Percentiles rank a stretch among this genome's conserved stretches.
phyloP scores from a whole-genome alignment of 2,888 invertebrate genomes.

The Plagiodera versicolora region DNA sequence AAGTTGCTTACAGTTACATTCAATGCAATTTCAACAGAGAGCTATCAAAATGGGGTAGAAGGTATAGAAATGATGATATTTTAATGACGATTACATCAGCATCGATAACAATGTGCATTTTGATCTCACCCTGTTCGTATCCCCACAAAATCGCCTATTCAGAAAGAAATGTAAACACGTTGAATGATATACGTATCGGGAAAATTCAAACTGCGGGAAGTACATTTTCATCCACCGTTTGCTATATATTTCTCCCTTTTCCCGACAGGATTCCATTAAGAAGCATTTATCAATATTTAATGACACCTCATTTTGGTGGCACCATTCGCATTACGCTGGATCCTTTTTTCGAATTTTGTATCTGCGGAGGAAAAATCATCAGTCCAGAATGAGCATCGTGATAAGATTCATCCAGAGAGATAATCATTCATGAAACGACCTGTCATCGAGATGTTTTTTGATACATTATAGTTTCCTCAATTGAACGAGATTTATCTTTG shows the following conservation, averaged over 20 bases:
- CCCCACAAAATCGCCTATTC: background rate
- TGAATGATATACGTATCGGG: constrained; percentile 4
- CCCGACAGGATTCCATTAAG: constrained; percentile 23
- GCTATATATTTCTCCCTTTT: constrained; percentile 21
- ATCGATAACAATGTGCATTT: background rate
- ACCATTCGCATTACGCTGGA: constrained; percentile 23
- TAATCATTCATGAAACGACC: constrained; percentile 14
- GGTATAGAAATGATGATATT: too few species aligned
- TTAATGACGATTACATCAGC: too few species aligned
- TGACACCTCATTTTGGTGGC: constrained; percentile 25
- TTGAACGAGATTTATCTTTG: constrained; percentile 10
- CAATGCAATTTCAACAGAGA: too few species aligned
- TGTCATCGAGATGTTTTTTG: constrained; percentile 9
- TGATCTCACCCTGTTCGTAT: background rate
- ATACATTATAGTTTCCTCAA: constrained; percentile 13
- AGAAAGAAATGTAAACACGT: constrained; percentile 5
- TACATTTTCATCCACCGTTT: constrained; percentile 14
- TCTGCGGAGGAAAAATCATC: constrained; percentile 16
- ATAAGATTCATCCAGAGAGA: constrained; percentile 13
- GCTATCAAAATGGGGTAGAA: too few species aligned
- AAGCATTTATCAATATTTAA: constrained; percentile 30
- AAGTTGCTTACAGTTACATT: too few species aligned
- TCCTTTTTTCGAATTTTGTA: constrained; percentile 15
- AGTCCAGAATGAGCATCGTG: constrained; percentile 14
- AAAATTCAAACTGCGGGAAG: constrained; percentile 6